phyloP scores from a whole-genome alignment of 2,113 vertebrate species.

The Xiphophorus maculatus region DNA sequence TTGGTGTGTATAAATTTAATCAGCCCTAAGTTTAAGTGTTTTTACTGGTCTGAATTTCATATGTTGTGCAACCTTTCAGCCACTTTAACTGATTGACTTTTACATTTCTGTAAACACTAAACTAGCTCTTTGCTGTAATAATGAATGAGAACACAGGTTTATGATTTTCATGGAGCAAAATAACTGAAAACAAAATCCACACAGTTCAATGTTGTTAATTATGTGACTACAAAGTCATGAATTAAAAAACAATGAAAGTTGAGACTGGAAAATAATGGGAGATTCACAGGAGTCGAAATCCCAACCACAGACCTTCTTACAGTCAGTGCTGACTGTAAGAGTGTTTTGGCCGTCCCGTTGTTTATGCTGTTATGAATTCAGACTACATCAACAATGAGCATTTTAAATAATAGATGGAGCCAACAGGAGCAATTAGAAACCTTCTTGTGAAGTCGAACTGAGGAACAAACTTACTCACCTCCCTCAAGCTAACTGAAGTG shows the following conservation, averaged over 20 bases:
- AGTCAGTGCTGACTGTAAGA: neutral
- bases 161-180: too few species aligned
- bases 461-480: neutral
- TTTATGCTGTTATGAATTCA: neutral
- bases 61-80: too few species aligned
- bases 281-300: neutral
- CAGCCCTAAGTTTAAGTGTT: neutral
- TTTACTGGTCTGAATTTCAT: too few species aligned
- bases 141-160: too few species aligned
- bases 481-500: conserved; percentile 7
- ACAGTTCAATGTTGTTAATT: too few species aligned
- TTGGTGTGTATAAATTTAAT: too few species aligned
- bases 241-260: neutral
- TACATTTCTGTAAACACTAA: too few species aligned
- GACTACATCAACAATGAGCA: neutral
- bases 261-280: neutral
- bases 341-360: neutral
- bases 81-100: too few species aligned
- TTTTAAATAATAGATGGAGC: conserved; percentile 1
- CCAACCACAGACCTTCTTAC: neutral
- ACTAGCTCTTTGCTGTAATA: too few species aligned
- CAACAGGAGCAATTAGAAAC: neutral
- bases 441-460: neutral
- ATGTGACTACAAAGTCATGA: too few species aligned
- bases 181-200: too few species aligned